These are phyloP conservation scores for Dascyllus trimaculatus DNA, from an alignment of 2,113 vertebrate genomes.

Conservation along the genomic window DNA sequence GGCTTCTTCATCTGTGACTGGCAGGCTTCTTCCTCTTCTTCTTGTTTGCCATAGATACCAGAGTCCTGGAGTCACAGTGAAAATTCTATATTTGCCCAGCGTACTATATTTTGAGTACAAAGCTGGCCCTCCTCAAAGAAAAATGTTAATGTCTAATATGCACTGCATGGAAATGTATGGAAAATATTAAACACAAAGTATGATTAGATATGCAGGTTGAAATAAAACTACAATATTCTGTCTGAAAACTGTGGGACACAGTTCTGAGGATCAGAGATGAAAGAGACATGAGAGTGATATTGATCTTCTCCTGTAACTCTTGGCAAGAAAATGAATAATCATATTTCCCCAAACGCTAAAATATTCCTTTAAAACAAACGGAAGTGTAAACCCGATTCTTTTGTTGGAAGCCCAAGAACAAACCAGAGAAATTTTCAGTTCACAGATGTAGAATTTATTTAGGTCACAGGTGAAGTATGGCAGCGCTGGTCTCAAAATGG, in stretches of 20 bases:
- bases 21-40: not conserved
- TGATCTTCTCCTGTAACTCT: not conserved
- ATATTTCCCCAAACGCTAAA: not conserved
- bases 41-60: not conserved
- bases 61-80: conserved; percentile 1
- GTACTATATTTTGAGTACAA: conserved; percentile 10
- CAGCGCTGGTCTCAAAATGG: too few species aligned
- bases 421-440: too few species aligned
- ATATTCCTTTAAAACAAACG: not conserved
- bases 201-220: conserved; percentile 6
- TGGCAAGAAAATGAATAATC: not conserved
- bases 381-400: too few species aligned
- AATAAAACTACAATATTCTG: not conserved
- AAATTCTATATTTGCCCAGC: conserved; percentile 21
- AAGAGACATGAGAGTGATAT: not conserved
- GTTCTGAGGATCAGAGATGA: not conserved
- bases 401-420: too few species aligned
- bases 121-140: conserved; percentile 9
- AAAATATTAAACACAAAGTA: not conserved
- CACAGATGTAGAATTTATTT: too few species aligned
- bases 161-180: not conserved
- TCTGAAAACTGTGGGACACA: not conserved
- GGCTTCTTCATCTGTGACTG: conserved; percentile 17
- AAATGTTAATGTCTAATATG: not conserved
- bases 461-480: too few species aligned